Base-by-base conservation (phyloP, 2,113 vertebrate genomes). In the Thalassoma bifasciatum region DNA sequence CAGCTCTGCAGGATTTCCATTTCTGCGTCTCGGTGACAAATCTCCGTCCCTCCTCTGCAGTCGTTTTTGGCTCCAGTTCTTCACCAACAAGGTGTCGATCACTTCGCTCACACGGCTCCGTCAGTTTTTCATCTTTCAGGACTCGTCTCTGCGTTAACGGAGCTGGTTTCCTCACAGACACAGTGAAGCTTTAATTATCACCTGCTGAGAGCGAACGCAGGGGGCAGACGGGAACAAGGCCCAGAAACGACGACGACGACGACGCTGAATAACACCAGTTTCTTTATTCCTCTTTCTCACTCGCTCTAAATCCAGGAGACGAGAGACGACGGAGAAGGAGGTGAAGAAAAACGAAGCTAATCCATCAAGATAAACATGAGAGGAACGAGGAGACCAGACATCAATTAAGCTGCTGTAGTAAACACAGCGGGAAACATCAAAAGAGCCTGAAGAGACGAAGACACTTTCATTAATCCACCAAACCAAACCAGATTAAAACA, bases 161-260 rank as follows among this genome's bases (percentile, higher is more conserved):
- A 49, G 40, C 50, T 30, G 13, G 36, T 61, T 61, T 71, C 47
- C 66, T 19, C 44, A 10, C 1, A 38, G 50, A 10, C 57, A 21
- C 63, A 56, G 30, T 8, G 49, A 67, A 3, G 14, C 11, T 72
- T 36, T 49, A 56, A 61, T 73, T 51, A 64, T 69, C 14, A 61
- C 22, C 63, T 65, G 24, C 30, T 56, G 30, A 56, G 38, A 49
- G 21, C 49, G 30, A 17, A 17, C 57, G 24, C 26, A 9, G 64
- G 38, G n/a, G 40, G 37, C 11, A 26, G 9, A 17, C 21, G 17
- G 19, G 36, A 59, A 44, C 44, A 46, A 46, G 44, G 17, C 16
- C 4, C 16, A 46, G 44, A 46, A 46, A 46, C n/a, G 44, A 46
- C 17, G 44, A 46, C n/a, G n/a, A n/a, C n/a, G n/a, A n/a, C n/a